phyloP scores from a whole-genome alignment of 1,140 invertebrate species.

The Tribolium castaneum region DNA sequence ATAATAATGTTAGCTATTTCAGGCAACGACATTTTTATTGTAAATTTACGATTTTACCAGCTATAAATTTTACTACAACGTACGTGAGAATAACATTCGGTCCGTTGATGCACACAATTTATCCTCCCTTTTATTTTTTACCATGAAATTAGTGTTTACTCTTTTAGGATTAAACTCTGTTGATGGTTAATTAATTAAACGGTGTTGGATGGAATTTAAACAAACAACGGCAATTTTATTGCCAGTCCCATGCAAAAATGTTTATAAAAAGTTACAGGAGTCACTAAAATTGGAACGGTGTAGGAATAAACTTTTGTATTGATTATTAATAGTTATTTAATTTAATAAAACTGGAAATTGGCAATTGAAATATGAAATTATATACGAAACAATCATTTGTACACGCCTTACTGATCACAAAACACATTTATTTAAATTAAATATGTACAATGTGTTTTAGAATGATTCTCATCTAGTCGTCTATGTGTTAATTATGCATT shows the following conservation, averaged over 20 bases:
- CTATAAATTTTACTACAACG: constrained; percentile 10
- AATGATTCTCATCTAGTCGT: no score
- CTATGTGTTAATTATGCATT: no score
- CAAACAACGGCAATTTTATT: not conserved
- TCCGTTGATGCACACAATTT: not conserved
- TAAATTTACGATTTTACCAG: constrained; percentile 14
- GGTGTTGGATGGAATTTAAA: not conserved
- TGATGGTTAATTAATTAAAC: constrained; percentile 1
- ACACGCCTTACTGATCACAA: no score
- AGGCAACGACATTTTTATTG: constrained; percentile 8
- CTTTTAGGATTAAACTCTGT: not conserved
- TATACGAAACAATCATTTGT: no score
- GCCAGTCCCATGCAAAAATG: not conserved
- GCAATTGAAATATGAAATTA: no score
- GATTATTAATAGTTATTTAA: no score
- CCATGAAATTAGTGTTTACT: not conserved
- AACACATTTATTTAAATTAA: no score
- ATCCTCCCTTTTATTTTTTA: constrained; percentile 15
- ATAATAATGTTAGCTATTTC: not conserved
- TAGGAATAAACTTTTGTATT: no score
- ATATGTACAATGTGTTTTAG: no score
- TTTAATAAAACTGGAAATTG: no score
- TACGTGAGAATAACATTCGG: not conserved
- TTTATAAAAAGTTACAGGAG: not conserved
- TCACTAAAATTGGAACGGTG: no score